Conservation (phyloP, 2,797 vertebrate species). For the Dromococcyx pavoninus region DNA sequence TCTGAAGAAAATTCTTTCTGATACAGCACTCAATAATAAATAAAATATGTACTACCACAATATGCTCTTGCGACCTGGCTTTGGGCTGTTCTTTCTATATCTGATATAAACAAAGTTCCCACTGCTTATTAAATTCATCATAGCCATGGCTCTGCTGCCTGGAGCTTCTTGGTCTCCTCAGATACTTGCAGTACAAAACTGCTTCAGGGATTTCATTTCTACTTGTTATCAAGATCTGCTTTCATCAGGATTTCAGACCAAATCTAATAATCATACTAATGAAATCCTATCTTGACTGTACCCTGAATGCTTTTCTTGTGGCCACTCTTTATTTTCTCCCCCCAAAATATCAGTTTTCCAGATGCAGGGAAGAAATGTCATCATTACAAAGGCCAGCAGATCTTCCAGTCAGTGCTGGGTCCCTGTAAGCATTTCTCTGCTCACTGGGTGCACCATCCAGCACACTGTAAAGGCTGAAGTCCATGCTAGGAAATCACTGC, state of each 20-base stretch:
- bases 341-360: not conserved
- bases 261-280: constrained; percentile 7
- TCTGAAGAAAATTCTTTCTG: constrained; percentile 56
- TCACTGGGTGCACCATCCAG: no score
- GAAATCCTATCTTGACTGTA: not conserved
- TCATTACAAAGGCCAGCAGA: not conserved
- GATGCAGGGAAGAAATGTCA: not conserved
- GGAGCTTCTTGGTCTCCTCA: constrained; percentile 37
- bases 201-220: not conserved
- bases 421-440: not conserved
- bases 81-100: constrained; percentile 20
- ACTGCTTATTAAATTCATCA: constrained; percentile 43
- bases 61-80: constrained; percentile 19
- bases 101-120: constrained; percentile 22
- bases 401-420: not conserved
- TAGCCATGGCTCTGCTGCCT: constrained; percentile 31
- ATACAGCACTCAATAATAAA: constrained; percentile 38
- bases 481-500: not conserved
- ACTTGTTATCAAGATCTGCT: not conserved
- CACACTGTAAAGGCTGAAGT: rapidly evolving
- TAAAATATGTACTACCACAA: constrained; percentile 46
- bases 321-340: not conserved
- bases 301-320: rapidly evolving
- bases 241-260: not conserved
- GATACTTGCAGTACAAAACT: not conserved